Base-by-base conservation (phyloP, 2,797 vertebrate genomes). In the Botia almorhae region DNA sequence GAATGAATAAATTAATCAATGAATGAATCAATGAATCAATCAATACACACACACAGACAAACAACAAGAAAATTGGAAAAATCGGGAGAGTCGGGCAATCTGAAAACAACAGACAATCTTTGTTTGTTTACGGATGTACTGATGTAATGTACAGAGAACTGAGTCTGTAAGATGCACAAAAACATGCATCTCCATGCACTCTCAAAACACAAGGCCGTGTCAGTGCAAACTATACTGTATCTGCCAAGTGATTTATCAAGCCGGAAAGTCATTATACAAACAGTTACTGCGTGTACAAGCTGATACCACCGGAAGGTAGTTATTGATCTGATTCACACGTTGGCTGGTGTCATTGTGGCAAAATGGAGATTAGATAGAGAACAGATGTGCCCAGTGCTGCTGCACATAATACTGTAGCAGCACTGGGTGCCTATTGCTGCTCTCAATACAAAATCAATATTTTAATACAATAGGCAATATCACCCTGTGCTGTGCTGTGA, bases 261-360 rank as follows among this genome's bases (percentile, higher is more conserved):
- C 33, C 33, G 39, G 33, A 65, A 65, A 65, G 63, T 39, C 33
- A 39, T 65, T 39, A 16, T n/a, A 64, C 29, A 36, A 7, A n/a
- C 16, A 64, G 61, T 61, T 63, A 63, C 60, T 63, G 60, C 1
- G 7, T 33, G 60, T 63, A 17, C 60, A 63, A 63, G 29, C 29
- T 39, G 36, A 65, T 43, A 65, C 17, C 33, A 43, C 33, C n/a
- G 33, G 36, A 65, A 65, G 33, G 33, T 17, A 19, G 17, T 10
- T 65, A 65, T 65, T 65, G 36, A 65, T 65, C 8, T 65, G 8
- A 65, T 65, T 65, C 63, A 65, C 63, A 10, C 26, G 7, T 29
- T 29, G 26, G 26, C 58, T 61, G 58, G 23, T 61, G 58, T 61
- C 58, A 29, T 14, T 29, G 58, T 33, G 60, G 26, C 60, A 46